Base-by-base conservation (phyloP, 2,888 invertebrate genomes). In the Tribolium freemani region DNA sequence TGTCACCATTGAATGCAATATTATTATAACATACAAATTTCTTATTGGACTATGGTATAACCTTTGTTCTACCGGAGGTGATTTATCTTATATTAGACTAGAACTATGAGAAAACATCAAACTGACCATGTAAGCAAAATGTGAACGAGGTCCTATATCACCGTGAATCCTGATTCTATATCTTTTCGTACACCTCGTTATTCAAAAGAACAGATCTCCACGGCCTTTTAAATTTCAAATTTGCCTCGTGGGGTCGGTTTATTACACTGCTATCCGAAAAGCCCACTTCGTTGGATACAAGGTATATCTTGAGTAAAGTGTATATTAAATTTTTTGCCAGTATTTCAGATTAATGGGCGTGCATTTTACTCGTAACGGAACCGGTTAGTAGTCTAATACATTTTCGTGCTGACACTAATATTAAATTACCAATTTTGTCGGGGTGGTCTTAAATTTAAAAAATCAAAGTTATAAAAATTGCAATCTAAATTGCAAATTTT, bases 231-330 rank as follows among this genome's bases (percentile, higher is more conserved):
- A 63, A 63, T 63, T 51, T 63, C 63, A 63, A 63, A 63, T 63
- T 63, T 63, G 63, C 50, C 63, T 63, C 63, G 31, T 50, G 63
- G 60, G 63, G 63, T 63, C 63, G 50, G 63, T 63, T 63, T 63
- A 63, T 63, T 63, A 63, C 50, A 38, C 31, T 16, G 21, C 50
- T 31, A 63, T 63, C 26, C 50, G 16, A 63, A 63, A 50, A 57
- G 31, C 13, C 44, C 20, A 54, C 54, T 58, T 10, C 13, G 11
- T 26, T 30, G 50, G 16, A 46, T 60, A 60, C 10, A 21, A 60
- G 46, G 60, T 60, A 63, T 51, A 63, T 63, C 50, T 63, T 63
- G 50, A 63, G 63, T 63, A 50, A 50, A 50, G 50, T 30, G 26
- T 48, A 30, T 51, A 63, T 63, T 63, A 63, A 50, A 50, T 50